A percentile compares a stretch with the other conserved stretches of the same genome.
phyloP scores from a whole-genome alignment of 2,888 invertebrate genomes.

The Hydraecia micacea region DNA sequence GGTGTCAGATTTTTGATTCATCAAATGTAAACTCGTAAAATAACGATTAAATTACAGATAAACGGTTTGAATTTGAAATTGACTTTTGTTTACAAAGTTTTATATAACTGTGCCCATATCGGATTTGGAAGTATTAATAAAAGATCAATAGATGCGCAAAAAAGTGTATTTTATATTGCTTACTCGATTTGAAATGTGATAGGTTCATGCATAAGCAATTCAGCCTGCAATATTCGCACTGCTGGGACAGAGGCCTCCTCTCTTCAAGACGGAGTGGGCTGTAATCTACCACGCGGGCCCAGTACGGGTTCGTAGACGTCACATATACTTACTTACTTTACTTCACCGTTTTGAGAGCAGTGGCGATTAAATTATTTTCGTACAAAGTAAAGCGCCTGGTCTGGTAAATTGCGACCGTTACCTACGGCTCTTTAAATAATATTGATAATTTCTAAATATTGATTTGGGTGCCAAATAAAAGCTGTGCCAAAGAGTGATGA shows the following conservation, averaged over 20 bases:
- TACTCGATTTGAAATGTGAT: neutral
- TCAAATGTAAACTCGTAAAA: constrained; percentile 21
- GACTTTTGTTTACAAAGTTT: neutral
- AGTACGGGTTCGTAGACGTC: no score
- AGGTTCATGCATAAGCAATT: no score
- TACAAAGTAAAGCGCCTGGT: no score
- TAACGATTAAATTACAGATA: constrained; percentile 1
- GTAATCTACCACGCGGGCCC: no score
- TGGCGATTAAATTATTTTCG: no score
- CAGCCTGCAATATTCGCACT: no score
- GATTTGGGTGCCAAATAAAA: no score
- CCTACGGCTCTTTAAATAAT: no score
- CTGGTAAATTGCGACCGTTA: neutral
- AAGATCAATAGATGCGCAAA: neutral
- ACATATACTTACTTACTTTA: no score
- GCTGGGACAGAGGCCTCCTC: no score
- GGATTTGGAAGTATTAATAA: neutral
- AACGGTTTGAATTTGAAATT: constrained; percentile 7
- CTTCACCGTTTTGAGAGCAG: no score
- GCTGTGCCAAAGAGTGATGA: neutral
- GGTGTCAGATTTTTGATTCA: constrained; percentile 14
- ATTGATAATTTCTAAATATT: neutral
- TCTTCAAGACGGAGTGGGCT: no score
- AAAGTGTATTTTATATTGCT: neutral
- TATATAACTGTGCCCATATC: neutral